These are phyloP conservation scores for Umimayanthus chanpuru DNA, from an alignment of 92 coral and sea anemone genomes.

Conservation along the genomic window DNA sequence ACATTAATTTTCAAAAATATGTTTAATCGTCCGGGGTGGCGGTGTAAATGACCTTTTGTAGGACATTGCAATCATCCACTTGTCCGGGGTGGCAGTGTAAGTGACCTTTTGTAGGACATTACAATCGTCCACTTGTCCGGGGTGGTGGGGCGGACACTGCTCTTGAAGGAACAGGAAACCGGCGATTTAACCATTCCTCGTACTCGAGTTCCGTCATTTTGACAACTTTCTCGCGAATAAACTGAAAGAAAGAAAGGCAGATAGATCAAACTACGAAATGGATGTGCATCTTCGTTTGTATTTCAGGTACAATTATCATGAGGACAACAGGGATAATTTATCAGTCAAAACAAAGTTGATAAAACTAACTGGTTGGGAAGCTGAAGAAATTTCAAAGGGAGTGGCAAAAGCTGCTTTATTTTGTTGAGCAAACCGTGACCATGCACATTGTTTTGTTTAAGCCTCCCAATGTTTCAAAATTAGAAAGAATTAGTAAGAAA, in stretches of 20 bases:
- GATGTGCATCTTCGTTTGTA: no score
- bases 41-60: constrained; percentile 66
- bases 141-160: constrained; percentile 82
- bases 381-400: no score
- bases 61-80: constrained; percentile 19
- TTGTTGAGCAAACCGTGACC: no score
- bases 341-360: no score
- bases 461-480: no score
- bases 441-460: no score
- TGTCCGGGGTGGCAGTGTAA: constrained; percentile 69
- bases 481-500: no score
- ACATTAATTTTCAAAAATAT: no score
- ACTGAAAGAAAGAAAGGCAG: constrained; percentile 49
- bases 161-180: constrained; percentile 76
- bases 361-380: no score
- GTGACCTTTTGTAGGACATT: constrained; percentile 28
- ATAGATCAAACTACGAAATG: neutral
- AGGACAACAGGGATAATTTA: no score
- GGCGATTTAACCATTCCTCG: constrained; percentile 84
- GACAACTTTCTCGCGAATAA: constrained; percentile 91
- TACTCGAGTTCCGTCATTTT: constrained; percentile 90
- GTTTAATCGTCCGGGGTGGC: constrained; percentile 46
- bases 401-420: no score
- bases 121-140: constrained; percentile 50
- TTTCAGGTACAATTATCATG: neutral